phyloP scores from a whole-genome alignment of 1,140 invertebrate species.

The Lycorma delicatula region DNA sequence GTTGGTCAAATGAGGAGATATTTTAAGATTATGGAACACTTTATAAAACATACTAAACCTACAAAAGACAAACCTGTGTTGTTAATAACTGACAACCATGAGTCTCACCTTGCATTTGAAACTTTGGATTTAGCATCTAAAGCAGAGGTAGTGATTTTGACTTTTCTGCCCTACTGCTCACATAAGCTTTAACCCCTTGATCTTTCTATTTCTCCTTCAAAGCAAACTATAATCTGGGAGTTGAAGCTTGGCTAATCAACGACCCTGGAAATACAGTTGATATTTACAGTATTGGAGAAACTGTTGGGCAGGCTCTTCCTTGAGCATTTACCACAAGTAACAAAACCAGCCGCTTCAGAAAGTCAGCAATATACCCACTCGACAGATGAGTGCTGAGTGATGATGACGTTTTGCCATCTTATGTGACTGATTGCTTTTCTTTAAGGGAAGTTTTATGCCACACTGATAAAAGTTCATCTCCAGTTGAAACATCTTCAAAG shows the following conservation, averaged over 20 bases:
- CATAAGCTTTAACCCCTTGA: conserved; percentile 8
- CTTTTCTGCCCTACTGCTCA: background rate
- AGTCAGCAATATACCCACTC: background rate
- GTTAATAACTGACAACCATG: too few relatives aligned
- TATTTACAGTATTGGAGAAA: conserved; percentile 10
- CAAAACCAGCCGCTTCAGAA: conserved; percentile 1
- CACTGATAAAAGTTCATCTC: background rate
- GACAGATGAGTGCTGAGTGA: background rate
- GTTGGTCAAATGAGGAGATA: conserved; percentile 12
- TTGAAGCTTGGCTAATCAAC: conserved; percentile 9
- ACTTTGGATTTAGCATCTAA: background rate
- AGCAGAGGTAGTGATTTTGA: background rate
- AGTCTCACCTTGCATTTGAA: background rate
- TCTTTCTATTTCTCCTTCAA: conserved; percentile 10
- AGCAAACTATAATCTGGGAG: conserved; percentile 9
- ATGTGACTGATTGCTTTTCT: background rate
- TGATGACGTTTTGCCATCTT: background rate
- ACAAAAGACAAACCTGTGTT: too few relatives aligned
- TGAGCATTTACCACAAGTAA: conserved; percentile 10
- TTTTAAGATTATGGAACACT: conserved; percentile 13
- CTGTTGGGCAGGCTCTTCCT: conserved; percentile 12
- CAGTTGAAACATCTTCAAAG: background rate
- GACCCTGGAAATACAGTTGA: conserved; percentile 7
- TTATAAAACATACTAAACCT: conserved; percentile 2
- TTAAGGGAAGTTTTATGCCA: background rate